Conservation (phyloP, 2,797 vertebrate species). For the Nasua narica region DNA sequence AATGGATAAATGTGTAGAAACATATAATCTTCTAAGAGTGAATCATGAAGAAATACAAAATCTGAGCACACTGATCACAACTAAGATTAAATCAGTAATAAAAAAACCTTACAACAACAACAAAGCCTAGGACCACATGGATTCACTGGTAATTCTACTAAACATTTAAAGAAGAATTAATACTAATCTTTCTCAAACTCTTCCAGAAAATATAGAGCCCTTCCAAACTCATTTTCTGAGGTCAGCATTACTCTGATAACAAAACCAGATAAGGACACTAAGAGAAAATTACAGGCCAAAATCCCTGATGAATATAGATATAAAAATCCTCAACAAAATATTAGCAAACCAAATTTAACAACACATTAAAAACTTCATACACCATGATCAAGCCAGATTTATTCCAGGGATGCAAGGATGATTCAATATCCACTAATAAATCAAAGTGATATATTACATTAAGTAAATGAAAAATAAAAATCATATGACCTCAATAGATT, state of each 20-base stretch:
- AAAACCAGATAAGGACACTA: not conserved
- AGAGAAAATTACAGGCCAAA: not conserved
- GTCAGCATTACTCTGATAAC: not conserved
- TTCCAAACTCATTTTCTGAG: not conserved
- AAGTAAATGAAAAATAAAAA: not conserved
- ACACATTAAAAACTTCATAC: not conserved
- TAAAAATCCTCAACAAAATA: not conserved
- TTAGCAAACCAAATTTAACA: not conserved
- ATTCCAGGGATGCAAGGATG: not conserved
- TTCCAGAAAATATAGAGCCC: not conserved
- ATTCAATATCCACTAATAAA: not conserved
- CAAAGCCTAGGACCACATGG: not conserved
- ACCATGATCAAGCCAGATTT: not conserved
- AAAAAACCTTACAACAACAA: not conserved
- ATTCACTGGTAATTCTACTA: not conserved
- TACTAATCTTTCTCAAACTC: not conserved
- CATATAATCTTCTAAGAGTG: not conserved
- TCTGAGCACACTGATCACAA: not conserved
- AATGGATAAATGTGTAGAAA: not conserved
- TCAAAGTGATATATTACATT: not conserved
- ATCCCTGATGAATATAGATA: not conserved
- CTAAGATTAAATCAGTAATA: not conserved
- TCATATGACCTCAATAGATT: not conserved
- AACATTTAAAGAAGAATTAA: not conserved
- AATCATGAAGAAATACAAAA: not conserved